A percentile compares a stretch with the other conserved stretches of the same genome.
Evolutionary conservation across 2,888 invertebrate species (phyloP).

Genomic region (Zootermopsis nevadensis): DNA sequence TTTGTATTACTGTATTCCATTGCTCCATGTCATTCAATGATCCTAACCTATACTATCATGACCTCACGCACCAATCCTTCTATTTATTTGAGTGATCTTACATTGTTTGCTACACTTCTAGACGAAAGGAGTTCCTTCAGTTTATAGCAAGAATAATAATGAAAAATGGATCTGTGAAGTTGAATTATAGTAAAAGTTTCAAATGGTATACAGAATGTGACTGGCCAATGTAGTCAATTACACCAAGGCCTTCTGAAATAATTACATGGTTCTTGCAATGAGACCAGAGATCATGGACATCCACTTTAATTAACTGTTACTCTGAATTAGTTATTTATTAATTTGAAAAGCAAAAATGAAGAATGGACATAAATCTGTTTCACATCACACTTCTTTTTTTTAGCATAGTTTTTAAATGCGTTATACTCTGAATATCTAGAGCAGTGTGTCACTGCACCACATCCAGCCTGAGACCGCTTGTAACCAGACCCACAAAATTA

Average conservation of each 20-base stretch:
- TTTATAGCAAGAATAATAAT: not conserved
- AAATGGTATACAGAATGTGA: not conserved
- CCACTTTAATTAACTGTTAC: not conserved
- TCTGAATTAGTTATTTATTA: too few relatives aligned
- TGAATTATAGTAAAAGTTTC: not conserved
- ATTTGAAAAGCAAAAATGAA: too few relatives aligned
- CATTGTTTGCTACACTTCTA: not conserved
- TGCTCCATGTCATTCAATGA: not conserved
- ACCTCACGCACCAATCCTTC: too few relatives aligned
- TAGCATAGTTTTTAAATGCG: too few relatives aligned
- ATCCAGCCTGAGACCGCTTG: too few relatives aligned
- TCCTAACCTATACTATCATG: too few relatives aligned
- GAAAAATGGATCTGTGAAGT: not conserved
- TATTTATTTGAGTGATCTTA: not conserved
- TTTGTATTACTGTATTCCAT: not conserved
- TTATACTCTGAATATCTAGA: too few relatives aligned
- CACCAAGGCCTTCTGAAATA: slow-evolving; percentile 1
- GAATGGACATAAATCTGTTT: too few relatives aligned
- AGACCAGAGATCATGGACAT: not conserved
- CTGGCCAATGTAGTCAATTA: not conserved
- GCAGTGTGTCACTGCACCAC: too few relatives aligned
- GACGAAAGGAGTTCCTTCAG: not conserved
- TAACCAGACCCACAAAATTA: too few relatives aligned
- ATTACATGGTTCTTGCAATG: not conserved
- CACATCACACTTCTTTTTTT: too few relatives aligned